phyloP scores from a whole-genome alignment of 2,888 invertebrate species.

The Amblyjoppa fuscipennis region DNA sequence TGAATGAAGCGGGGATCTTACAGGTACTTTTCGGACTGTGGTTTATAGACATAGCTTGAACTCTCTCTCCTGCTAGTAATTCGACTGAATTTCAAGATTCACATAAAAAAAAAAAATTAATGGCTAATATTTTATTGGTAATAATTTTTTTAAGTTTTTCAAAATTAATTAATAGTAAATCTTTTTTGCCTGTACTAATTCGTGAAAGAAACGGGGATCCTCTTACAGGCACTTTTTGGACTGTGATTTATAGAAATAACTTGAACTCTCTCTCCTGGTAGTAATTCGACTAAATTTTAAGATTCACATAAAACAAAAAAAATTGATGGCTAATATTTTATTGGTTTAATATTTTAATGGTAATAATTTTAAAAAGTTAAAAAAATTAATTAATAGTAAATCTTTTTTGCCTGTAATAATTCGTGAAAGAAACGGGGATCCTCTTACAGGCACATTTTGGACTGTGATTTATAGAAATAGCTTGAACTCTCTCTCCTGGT shows the following conservation, averaged over 20 bases:
- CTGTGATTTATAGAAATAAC: conserved; percentile 31
- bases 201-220: conserved; percentile 46
- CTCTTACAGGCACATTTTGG: conserved; percentile 51
- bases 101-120: no score
- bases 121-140: no score
- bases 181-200: conserved; percentile 55
- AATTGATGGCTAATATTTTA: no score
- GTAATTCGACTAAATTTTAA: background rate
- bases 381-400: background rate
- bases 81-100: background rate
- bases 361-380: no score
- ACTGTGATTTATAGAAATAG: conserved; percentile 29
- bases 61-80: conserved; percentile 8
- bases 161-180: background rate
- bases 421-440: conserved; percentile 50
- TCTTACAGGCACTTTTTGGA: conserved; percentile 51
- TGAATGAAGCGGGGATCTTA: conserved; percentile 42
- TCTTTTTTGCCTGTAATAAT: conserved; percentile 47
- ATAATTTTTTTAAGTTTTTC: no score
- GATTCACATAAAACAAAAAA: no score
- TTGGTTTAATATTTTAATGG: no score
- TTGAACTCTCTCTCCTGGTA: conserved; percentile 1
- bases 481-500: background rate
- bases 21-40: conserved; percentile 41
- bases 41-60: conserved; percentile 23